A percentile compares a stretch with the other conserved stretches of the same genome.
phyloP scores from a whole-genome alignment of 1,140 invertebrate genomes.

The Zaprionus gabonicus region DNA sequence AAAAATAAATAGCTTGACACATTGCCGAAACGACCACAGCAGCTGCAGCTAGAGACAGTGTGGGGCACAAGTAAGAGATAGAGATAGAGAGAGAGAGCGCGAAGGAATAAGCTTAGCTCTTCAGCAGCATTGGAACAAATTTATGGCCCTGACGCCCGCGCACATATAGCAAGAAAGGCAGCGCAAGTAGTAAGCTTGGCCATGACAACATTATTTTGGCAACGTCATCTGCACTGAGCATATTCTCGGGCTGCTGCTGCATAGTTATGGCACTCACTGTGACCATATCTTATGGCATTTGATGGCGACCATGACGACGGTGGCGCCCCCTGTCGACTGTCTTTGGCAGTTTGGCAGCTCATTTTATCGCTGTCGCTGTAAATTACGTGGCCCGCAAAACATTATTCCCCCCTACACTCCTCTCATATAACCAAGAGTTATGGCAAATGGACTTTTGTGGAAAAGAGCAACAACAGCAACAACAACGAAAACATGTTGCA shows the following conservation, averaged over 20 bases:
- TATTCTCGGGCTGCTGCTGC: slow-evolving; percentile 41
- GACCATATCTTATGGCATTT: slow-evolving; percentile 36
- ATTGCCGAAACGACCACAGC: slow-evolving; percentile 32
- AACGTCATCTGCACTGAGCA: slow-evolving; percentile 61
- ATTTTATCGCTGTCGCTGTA: slow-evolving; percentile 69
- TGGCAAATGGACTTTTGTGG: slow-evolving; percentile 31
- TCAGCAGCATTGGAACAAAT: slow-evolving; percentile 49
- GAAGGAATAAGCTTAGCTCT: background rate
- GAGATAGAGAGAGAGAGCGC: slow-evolving; percentile 4
- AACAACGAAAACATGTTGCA: slow-evolving; percentile 24
- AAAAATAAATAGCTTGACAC: slow-evolving; percentile 47
- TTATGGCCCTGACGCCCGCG: slow-evolving; percentile 60
- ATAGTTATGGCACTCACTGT: slow-evolving; percentile 61
- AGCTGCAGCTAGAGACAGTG: background rate
- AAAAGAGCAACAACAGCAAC: slow-evolving; percentile 37
- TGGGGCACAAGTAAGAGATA: background rate
- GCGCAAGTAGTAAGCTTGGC: slow-evolving; percentile 36
- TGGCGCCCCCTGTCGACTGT: slow-evolving; percentile 30
- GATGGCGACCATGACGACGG: slow-evolving; percentile 20
- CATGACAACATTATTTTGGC: slow-evolving; percentile 56
- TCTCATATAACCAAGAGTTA: background rate
- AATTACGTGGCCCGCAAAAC: slow-evolving; percentile 65
- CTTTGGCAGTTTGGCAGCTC: slow-evolving; percentile 67
- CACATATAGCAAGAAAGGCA: background rate
- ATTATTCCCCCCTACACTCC: background rate